Evolutionary conservation across 2,797 vertebrate genomes (phyloP).

Genomic region (Valencia hispanica): DNA sequence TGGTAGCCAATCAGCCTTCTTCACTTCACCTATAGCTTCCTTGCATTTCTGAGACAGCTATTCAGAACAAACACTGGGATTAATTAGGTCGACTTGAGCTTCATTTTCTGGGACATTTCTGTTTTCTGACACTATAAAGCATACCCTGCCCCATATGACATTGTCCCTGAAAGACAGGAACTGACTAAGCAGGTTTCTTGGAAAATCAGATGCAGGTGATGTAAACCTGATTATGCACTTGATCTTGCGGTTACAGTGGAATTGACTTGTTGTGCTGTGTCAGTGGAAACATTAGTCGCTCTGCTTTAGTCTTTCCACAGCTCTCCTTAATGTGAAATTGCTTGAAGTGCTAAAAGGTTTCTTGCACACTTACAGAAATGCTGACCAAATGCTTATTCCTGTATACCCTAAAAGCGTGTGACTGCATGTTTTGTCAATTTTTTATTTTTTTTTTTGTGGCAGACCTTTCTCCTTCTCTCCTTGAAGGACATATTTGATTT

Average conservation of each 20-base stretch:
- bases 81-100: not conserved
- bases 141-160: not conserved
- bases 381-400: slow-evolving; percentile 1
- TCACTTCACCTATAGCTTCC: slow-evolving; percentile 46
- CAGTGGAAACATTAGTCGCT: slow-evolving; percentile 16
- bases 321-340: slow-evolving; percentile 8
- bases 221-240: slow-evolving; percentile 17
- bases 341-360: slow-evolving; percentile 15
- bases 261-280: slow-evolving; percentile 20
- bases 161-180: not conserved
- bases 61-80: slow-evolving; percentile 11
- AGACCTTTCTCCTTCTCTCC: no score
- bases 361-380: slow-evolving; percentile 2
- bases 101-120: not conserved
- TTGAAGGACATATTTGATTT: not conserved
- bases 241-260: slow-evolving; percentile 9
- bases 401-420: not conserved
- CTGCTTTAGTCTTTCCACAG: slow-evolving; percentile 1
- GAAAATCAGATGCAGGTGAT: not conserved
- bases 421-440: not conserved
- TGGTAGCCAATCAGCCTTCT: slow-evolving; percentile 58
- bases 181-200: not conserved
- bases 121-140: not conserved
- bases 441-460: not conserved
- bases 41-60: slow-evolving; percentile 34